Evolutionary conservation across 2,797 vertebrate species (phyloP).

Genomic region (Xenopus petersii): DNA sequence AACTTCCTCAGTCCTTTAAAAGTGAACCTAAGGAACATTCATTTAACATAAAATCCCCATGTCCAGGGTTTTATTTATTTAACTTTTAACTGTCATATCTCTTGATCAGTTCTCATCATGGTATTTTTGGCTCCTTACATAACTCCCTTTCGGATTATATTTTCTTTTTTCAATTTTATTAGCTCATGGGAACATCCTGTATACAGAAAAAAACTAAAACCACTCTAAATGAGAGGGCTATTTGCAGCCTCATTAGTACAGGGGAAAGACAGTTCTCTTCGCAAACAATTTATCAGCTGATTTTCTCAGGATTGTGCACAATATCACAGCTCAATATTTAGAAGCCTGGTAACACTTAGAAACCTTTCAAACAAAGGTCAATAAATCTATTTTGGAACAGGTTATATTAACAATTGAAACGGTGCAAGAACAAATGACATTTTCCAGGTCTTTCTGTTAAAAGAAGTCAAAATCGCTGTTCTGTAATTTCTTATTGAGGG

Average conservation of each 20-base stretch:
- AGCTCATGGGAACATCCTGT: constrained; percentile 21
- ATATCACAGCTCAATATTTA: constrained; percentile 36
- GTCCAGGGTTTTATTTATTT: background rate
- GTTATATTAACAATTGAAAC: constrained; percentile 15
- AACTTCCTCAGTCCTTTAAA: no score
- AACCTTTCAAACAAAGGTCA: constrained; percentile 34
- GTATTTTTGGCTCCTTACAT: constrained; percentile 5
- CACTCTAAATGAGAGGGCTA: constrained; percentile 29
- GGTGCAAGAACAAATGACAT: background rate
- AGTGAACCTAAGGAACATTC: background rate
- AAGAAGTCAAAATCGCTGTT: background rate
- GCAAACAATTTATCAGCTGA: constrained; percentile 24
- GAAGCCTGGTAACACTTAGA: constrained; percentile 35
- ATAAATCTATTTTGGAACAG: constrained; percentile 32
- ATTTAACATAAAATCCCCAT: background rate
- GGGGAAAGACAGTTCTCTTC: background rate
- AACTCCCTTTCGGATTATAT: constrained; percentile 28
- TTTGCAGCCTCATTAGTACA: constrained; percentile 45
- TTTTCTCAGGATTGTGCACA: constrained; percentile 22
- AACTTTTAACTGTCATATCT: background rate
- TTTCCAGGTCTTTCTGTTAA: constrained; percentile 10
- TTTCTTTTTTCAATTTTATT: constrained; percentile 31
- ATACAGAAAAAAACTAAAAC: constrained; percentile 11
- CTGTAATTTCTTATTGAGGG: constrained; percentile 8
- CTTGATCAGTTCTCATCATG: constrained; percentile 8